A percentile compares a stretch with the other conserved stretches of the same genome.
Conservation (phyloP, 2,888 invertebrate genomes). For the Masnerella sp. region DNA sequence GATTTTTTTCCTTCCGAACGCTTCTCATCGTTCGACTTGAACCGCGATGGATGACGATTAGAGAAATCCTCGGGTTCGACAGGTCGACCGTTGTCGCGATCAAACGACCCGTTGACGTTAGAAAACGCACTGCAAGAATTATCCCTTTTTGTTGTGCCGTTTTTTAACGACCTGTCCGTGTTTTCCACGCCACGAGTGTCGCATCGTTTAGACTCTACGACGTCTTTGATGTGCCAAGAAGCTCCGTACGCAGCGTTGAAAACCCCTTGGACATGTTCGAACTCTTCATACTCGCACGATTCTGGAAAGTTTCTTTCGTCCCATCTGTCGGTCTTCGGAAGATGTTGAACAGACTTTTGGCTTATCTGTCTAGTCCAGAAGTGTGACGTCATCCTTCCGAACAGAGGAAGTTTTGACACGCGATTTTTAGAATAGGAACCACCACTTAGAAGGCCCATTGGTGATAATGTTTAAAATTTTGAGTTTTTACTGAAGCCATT, state of each 20-base stretch:
- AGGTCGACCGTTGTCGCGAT: conserved; percentile 59
- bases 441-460: conserved; percentile 36
- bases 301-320: conserved; percentile 44
- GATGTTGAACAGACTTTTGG: conserved; percentile 57
- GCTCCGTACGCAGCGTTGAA: conserved; percentile 62
- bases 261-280: conserved; percentile 38
- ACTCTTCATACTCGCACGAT: conserved; percentile 45
- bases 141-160: conserved; percentile 45
- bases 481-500: too few relatives aligned
- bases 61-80: conserved; percentile 35
- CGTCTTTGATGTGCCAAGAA: conserved; percentile 67
- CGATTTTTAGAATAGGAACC: conserved; percentile 9
- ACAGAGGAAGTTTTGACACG: conserved; percentile 57
- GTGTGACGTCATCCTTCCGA: conserved; percentile 70
- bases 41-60: conserved; percentile 28
- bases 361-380: conserved; percentile 64
- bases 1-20: conserved; percentile 56
- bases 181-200: conserved; percentile 51
- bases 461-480: conserved; percentile 5
- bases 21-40: conserved; percentile 39
- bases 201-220: conserved; percentile 56
- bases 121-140: conserved; percentile 43
- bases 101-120: conserved; percentile 55
- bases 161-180: conserved; percentile 43
- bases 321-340: conserved; percentile 31